Evolutionary conservation across 53 echinoderm and acorn worm genomes (phyloP).

Genomic region (Arbacia lixula): DNA sequence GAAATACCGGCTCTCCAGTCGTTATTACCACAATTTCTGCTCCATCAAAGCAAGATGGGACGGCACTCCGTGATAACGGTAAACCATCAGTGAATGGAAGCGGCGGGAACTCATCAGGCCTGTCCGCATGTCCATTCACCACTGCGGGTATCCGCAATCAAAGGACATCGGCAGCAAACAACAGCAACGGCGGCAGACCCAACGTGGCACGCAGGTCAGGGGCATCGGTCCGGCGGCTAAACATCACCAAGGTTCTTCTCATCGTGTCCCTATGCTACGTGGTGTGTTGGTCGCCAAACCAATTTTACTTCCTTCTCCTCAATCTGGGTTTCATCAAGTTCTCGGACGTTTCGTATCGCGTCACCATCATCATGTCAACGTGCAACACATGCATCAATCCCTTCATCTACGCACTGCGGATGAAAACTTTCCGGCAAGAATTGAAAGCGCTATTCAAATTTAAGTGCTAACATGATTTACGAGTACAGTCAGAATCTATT

Average conservation of each 20-base stretch:
- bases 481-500: too few relatives aligned
- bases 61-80: too few relatives aligned
- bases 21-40: too few relatives aligned
- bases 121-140: too few relatives aligned
- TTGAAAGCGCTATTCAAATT: background rate
- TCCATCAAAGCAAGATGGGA: too few relatives aligned
- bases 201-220: background rate
- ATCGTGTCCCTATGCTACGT: constrained; percentile 22
- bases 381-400: constrained; percentile 36
- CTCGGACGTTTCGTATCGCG: constrained; percentile 15
- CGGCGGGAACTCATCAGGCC: too few relatives aligned
- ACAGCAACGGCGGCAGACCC: too few relatives aligned
- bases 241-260: constrained; percentile 32
- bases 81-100: too few relatives aligned
- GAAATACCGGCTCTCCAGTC: too few relatives aligned
- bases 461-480: too few relatives aligned
- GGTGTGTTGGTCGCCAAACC: constrained; percentile 44
- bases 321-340: constrained; percentile 27
- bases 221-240: constrained; percentile 18
- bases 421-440: constrained; percentile 35
- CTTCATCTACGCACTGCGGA: constrained; percentile 34
- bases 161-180: too few relatives aligned
- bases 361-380: constrained; percentile 26
- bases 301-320: constrained; percentile 15
- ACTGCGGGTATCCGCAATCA: too few relatives aligned